Evolutionary conservation across 2,113 vertebrate genomes (phyloP).

Genomic region (mouse (Mus musculus)): GRCm39 chr5:30165001-30165500

Average conservation of each 20-base stretch:
- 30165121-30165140: not conserved
- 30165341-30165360: too few relatives aligned
- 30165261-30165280: slow-evolving; percentile 5
- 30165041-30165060: not conserved
- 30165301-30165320: not conserved
- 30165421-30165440: not conserved
- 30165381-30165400: not conserved
- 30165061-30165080: not conserved
- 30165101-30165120: slow-evolving; percentile 35
- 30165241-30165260: slow-evolving; percentile 19
- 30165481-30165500: slow-evolving; percentile 41
- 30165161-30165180: slow-evolving; percentile 41
- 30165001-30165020: not conserved
- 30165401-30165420: not conserved
- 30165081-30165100: not conserved
- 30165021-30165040: not conserved
- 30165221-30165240: not conserved
- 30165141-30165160: slow-evolving; percentile 34
- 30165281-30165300: not conserved
- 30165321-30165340: not conserved
- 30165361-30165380: not conserved
- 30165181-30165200: not conserved
- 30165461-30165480: not conserved
- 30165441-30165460: not conserved
- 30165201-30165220: slow-evolving; percentile 22